phyloP scores from a whole-genome alignment of 1,140 invertebrate genomes.

The Rhagoletis pomonella region DNA sequence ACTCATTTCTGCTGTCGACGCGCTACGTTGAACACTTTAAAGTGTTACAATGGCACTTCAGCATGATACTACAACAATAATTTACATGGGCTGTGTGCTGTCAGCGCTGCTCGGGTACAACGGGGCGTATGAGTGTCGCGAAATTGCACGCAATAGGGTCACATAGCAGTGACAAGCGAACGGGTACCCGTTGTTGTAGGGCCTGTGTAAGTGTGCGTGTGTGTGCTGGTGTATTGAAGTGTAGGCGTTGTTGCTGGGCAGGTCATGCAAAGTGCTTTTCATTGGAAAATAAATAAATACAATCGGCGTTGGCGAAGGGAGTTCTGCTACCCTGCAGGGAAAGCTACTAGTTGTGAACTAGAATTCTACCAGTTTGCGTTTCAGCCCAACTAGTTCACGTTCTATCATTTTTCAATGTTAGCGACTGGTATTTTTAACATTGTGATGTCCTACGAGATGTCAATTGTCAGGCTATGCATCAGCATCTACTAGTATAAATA shows the following conservation, averaged over 20 bases:
- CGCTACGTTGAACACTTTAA: background rate
- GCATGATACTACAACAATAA: background rate
- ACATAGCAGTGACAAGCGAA: background rate
- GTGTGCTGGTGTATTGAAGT: background rate
- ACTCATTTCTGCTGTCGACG: background rate
- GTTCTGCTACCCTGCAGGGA: too few species aligned
- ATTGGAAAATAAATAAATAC: conserved; percentile 5
- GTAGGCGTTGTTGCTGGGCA: background rate
- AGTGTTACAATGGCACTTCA: background rate
- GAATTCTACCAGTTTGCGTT: too few species aligned
- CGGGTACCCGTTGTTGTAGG: too few species aligned
- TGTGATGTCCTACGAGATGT: too few species aligned
- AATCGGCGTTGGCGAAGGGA: background rate
- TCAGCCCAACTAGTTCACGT: too few species aligned
- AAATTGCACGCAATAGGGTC: background rate
- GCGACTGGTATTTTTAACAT: too few species aligned
- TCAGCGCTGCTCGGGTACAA: background rate
- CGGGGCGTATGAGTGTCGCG: background rate
- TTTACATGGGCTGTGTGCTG: background rate
- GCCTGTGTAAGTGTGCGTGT: background rate
- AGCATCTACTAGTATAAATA: too few species aligned
- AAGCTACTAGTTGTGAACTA: too few species aligned
- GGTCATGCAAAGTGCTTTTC: background rate
- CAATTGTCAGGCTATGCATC: too few species aligned
- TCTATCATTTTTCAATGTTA: too few species aligned